Conservation (phyloP, 2,888 invertebrate species). For the Lypha dubia region DNA sequence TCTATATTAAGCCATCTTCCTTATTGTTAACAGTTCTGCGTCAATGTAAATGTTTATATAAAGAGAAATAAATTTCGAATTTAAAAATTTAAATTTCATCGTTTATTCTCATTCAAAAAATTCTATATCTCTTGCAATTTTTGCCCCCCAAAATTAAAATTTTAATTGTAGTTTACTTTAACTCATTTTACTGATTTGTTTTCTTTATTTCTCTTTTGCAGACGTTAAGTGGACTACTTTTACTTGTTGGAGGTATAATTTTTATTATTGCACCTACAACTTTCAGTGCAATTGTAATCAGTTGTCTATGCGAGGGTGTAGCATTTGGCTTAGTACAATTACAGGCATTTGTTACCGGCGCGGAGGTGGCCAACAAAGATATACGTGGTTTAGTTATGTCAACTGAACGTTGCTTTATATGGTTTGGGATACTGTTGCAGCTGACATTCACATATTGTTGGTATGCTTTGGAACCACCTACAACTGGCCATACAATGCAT, state of each 20-base stretch:
- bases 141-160: too few species aligned
- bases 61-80: too few species aligned
- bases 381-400: constrained; percentile 79
- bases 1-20: too few species aligned
- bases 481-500: constrained; percentile 73
- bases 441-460: constrained; percentile 78
- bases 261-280: constrained; percentile 75
- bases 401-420: constrained; percentile 79
- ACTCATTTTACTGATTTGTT: constrained; percentile 4
- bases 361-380: constrained; percentile 78
- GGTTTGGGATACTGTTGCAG: constrained; percentile 80
- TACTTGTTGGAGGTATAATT: constrained; percentile 78
- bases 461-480: constrained; percentile 76
- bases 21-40: too few species aligned
- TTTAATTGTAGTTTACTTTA: too few species aligned
- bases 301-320: constrained; percentile 79
- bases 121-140: too few species aligned
- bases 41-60: too few species aligned
- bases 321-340: constrained; percentile 80
- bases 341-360: constrained; percentile 79
- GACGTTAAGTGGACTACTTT: constrained; percentile 78
- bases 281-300: constrained; percentile 75
- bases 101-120: too few species aligned
- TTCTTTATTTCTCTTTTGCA: constrained; percentile 66
- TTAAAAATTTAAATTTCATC: too few species aligned